Evolutionary conservation across 2,113 vertebrate species (phyloP).

Genomic region (Delphinus delphis): DNA sequence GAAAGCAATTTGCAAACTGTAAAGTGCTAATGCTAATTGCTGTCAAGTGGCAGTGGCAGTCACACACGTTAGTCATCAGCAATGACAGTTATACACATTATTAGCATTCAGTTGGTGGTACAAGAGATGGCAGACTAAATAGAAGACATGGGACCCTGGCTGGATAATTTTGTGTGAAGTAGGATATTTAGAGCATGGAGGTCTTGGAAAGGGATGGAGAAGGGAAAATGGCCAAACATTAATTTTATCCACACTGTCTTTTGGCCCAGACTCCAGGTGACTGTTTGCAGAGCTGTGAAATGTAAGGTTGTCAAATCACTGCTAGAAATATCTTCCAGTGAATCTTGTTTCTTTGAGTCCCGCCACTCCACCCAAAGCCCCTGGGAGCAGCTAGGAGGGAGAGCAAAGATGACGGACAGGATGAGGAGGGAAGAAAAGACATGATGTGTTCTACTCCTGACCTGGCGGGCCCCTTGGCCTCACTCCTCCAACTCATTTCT

Average conservation of each 20-base stretch:
- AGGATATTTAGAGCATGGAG: background rate
- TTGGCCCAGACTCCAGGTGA: background rate
- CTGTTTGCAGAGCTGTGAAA: background rate
- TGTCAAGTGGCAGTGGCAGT: background rate
- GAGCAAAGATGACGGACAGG: background rate
- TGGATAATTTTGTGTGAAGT: background rate
- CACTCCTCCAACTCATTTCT: background rate
- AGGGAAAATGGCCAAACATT: background rate
- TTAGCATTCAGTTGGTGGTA: background rate
- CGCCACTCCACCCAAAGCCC: background rate
- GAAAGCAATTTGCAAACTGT: background rate
- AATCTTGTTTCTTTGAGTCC: too few species aligned
- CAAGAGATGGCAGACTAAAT: fast-evolving
- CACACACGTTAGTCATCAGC: background rate
- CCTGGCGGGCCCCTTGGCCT: background rate
- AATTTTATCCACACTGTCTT: background rate
- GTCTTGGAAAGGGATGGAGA: background rate
- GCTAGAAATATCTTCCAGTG: background rate
- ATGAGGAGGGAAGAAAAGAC: background rate
- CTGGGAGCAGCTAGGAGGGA: background rate
- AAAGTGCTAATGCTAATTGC: background rate
- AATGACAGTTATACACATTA: background rate
- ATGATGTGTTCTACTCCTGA: fast-evolving
- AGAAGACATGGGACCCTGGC: too few species aligned
- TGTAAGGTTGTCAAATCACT: background rate